Conservation (phyloP, 2,113 vertebrate species). For the Chaenogobius annularis region DNA sequence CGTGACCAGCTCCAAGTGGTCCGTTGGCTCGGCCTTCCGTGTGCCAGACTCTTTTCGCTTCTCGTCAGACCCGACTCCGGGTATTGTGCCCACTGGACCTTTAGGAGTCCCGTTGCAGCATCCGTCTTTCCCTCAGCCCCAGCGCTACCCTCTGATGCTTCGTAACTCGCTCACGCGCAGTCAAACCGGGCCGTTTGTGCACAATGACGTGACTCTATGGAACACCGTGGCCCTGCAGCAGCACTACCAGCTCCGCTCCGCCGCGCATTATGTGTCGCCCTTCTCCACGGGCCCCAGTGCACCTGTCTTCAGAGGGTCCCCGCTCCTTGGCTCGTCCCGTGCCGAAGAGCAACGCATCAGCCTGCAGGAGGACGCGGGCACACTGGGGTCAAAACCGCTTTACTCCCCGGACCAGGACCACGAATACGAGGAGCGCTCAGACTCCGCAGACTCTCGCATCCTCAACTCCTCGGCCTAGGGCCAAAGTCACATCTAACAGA, state of each 20-base stretch:
- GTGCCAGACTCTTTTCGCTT: conserved; percentile 93
- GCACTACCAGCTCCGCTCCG: conserved; percentile 93
- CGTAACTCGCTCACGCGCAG: conserved; percentile 89
- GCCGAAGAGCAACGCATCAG: conserved; percentile 85
- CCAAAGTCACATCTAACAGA: not conserved
- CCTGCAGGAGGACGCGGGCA: conserved; percentile 85
- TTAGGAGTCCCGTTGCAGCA: conserved; percentile 88
- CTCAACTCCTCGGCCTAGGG: conserved; percentile 86
- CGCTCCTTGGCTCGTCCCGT: conserved; percentile 79
- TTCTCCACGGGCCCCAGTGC: conserved; percentile 74
- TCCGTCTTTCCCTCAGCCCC: conserved; percentile 90
- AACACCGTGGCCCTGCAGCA: conserved; percentile 98
- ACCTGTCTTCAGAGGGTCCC: conserved; percentile 85
- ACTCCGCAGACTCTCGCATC: conserved; percentile 93
- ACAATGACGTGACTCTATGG: conserved; percentile 94
- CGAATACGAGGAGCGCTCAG: conserved; percentile 93
- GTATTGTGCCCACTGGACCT: conserved; percentile 81
- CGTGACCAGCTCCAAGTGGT: conserved; percentile 94
- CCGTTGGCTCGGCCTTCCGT: conserved; percentile 93
- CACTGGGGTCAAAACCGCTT: conserved; percentile 86
- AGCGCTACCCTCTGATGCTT: conserved; percentile 92
- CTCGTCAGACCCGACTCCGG: conserved; percentile 80
- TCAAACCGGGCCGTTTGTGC: conserved; percentile 87
- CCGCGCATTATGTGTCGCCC: conserved; percentile 88
- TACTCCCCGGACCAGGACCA: conserved; percentile 94